Base-by-base conservation (phyloP, 2,888 invertebrate species). In the Macaria notata region DNA sequence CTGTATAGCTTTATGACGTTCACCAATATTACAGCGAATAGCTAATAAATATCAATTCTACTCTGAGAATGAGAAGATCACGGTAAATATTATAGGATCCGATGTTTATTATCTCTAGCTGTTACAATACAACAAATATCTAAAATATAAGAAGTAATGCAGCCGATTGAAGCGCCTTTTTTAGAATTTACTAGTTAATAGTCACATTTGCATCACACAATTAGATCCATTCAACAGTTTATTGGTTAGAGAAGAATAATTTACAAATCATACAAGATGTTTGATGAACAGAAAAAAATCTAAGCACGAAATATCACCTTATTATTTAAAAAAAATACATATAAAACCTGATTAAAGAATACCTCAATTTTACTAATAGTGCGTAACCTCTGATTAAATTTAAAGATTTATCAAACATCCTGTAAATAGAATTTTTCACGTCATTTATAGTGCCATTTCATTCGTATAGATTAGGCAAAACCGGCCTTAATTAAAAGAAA, bases 171-270 rank as follows among this genome's bases (percentile, higher is more conserved):
- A 75, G 79, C 72, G 75, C 74, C 75, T 80, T 86, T 36, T 76
- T 84, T 88, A 87, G 86, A 87, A 83, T 84, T 84, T 88, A 86
- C 78, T 90, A 89, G 85, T 70, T 72, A 78, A 82, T 88, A 87
- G 86, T 83, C 76, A 80, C 78, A 80, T 78, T 83, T 79, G 81
- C 84, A 80, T 86, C 9, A 41, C 84, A 86, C 82, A 74, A 76
- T 73, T 85, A 84, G 81, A 74, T 69, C 77, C 84, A 85, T 73
- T 67, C 69, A 74, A 47, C 43, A 65, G 70, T 76, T 63, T 74
- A 73, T 75, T 67, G 62, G 64, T 65, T 72, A 79, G 78, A 76
- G 74, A 68, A 71, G 73, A 73, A 73, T 63, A 75, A 77, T 78
- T 79, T 55, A 56, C 49, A 58, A 58, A 53, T 56, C 60, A 61